Evolutionary conservation across 2,888 invertebrate genomes (phyloP).

Genomic region (Mythimna pallens): DNA sequence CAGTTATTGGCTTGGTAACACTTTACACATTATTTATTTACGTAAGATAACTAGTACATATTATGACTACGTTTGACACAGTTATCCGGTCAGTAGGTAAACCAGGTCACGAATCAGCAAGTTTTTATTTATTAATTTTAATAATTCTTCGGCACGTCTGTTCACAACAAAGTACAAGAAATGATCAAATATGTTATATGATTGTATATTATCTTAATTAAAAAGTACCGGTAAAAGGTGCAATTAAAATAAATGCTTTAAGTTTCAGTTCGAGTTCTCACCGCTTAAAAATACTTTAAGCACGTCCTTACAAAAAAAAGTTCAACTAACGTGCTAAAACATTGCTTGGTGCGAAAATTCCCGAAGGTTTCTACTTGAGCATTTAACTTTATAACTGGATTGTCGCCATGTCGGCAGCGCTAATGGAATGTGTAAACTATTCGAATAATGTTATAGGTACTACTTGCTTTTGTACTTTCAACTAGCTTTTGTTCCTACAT

Average conservation of each 20-base stretch:
- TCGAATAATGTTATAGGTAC: slow-evolving; percentile 29
- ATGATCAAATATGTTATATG: too few relatives aligned
- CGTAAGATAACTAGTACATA: too few relatives aligned
- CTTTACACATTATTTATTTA: too few relatives aligned
- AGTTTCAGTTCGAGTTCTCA: background rate
- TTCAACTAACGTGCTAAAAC: slow-evolving; percentile 9
- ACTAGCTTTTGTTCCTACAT: slow-evolving; percentile 16
- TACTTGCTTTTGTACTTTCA: slow-evolving; percentile 32
- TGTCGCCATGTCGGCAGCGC: slow-evolving; percentile 58
- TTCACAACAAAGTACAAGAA: too few relatives aligned
- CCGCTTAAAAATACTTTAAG: background rate
- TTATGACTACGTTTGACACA: too few relatives aligned
- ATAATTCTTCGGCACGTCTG: too few relatives aligned
- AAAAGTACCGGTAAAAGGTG: background rate
- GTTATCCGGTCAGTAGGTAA: too few relatives aligned
- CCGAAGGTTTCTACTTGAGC: slow-evolving; percentile 33
- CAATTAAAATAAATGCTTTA: background rate
- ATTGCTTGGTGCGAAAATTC: slow-evolving; percentile 24
- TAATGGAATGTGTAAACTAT: slow-evolving; percentile 66
- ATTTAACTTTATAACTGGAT: slow-evolving; percentile 67
- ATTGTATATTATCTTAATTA: background rate
- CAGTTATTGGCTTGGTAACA: too few relatives aligned
- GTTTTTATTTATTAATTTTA: too few relatives aligned
- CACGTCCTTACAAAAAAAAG: background rate
- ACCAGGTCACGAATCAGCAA: too few relatives aligned